Base-by-base conservation (phyloP, 2,113 vertebrate species). In the Notechis scutatus region DNA sequence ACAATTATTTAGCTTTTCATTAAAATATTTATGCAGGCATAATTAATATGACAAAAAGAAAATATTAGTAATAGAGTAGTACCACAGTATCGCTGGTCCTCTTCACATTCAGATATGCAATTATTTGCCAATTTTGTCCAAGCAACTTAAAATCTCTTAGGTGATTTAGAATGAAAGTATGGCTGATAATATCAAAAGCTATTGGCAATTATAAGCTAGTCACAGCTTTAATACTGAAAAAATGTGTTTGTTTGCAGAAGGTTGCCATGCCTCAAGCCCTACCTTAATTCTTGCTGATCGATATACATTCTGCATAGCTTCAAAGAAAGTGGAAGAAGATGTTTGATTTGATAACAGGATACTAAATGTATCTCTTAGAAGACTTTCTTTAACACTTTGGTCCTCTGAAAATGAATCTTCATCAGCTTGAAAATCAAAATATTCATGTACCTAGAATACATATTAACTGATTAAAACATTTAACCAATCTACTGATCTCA, bases 301-400 rank as follows among this genome's bases (percentile, higher is more conserved):
- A 57, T 96, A 93, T 5, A 97, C 93, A 42, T 93, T 96, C 85
- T 95, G 81, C 52, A 97, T 94, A 90, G 95, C 89, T 88, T 97
- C 96, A 92, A 94, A 92, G 87, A 96, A 95, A 74, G 26, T 90
- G 3, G 94, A 94, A 91, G 94, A 91, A 23, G 96, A 96, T 26
- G 95, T 95, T 57, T 95, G 94, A 86, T 98, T 97, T 91, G 97
- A 96, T 50, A 99, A 96, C 90, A 99, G 97, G 96, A 99, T 98
- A 94, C 95, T 97, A 87, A 99, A 98, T 1, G 97, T 97, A 92
- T 99, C 99, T 96, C 98, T 98, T 95, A 99, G 96, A 94, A 99
- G 94, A 52, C 96, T 95, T 96, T 99, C 98, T 98, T 97, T 98
- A 88, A 97, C 97, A 93, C 97, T 98, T 97, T 98, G 98, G 96